Conservation (phyloP, 2,888 invertebrate genomes). For the Periphyllus acericola region DNA sequence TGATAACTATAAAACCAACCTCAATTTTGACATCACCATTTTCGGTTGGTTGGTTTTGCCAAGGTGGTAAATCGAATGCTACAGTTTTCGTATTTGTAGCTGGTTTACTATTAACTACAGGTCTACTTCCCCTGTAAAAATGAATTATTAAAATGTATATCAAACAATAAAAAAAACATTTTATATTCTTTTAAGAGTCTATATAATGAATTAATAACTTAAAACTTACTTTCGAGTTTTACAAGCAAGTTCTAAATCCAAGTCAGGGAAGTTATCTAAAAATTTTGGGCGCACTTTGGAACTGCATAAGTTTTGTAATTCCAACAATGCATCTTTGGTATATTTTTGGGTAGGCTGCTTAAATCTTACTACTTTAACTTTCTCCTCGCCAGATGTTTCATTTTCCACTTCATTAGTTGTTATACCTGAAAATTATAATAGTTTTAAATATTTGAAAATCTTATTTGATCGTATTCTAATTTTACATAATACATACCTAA, state of each 20-base stretch:
- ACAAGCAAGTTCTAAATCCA: constrained; percentile 54
- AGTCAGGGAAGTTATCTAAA: constrained; percentile 55
- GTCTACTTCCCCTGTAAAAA: constrained; percentile 45
- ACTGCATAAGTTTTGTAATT: constrained; percentile 54
- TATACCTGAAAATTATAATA: constrained; percentile 37
- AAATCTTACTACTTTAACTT: constrained; percentile 56
- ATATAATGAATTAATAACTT: not conserved
- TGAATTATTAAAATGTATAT: not conserved
- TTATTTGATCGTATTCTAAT: not conserved
- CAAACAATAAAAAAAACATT: not conserved
- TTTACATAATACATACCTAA: constrained; percentile 30
- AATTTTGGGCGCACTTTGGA: constrained; percentile 60
- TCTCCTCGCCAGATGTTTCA: constrained; percentile 48
- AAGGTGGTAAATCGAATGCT: constrained; percentile 58
- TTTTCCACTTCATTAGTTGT: constrained; percentile 47
- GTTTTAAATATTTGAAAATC: not conserved
- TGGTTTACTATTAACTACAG: constrained; percentile 42
- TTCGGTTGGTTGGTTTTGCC: constrained; percentile 57
- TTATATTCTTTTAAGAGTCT: not conserved
- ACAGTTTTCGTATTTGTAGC: constrained; percentile 45
- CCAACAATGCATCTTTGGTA: constrained; percentile 54
- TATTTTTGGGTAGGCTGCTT: constrained; percentile 50
- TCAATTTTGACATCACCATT: constrained; percentile 55
- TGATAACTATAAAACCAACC: not conserved
- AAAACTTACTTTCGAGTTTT: constrained; percentile 51